Base-by-base conservation (phyloP, 1,140 invertebrate species). In the Aethina tumida region DNA sequence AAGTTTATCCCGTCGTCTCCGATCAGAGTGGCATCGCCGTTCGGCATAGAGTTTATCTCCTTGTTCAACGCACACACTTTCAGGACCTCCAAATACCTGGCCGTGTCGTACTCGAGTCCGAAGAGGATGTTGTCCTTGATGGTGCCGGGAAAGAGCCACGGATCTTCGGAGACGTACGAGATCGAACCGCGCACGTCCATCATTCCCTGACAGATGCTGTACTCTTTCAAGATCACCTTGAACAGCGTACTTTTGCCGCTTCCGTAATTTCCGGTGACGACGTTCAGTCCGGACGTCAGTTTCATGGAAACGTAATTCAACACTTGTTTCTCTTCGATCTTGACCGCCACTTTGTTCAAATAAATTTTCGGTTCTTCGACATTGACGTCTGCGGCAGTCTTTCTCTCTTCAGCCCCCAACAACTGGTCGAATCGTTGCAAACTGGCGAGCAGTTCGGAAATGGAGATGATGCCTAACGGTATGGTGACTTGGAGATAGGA, bases 1-100 rank as follows among this genome's bases (percentile, higher is more conserved):
- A 88, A 65, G 47, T 73, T 79, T 9, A 89, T 77, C 22, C 92
- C 92, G 40, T 84, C 70, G 43, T 83, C 77, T 3, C 90, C 90
- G 4, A 91, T 81, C 9, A 85, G 59, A 1, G 85, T 89, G 44
- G 73, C 64, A 53, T 90, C 87, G 10, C 80, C 75, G 43, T 71
- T 63, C 17, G 69, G 70, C 41, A 79, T 71, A 38, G 72, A 65
- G 47, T 76, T 76, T 39, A 89, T 72, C 55, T 90, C 86, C 43
- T 69, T 68, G 26, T 68, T 62, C 8, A 82, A 62, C 8, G 75
- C 73, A 46, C 76, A 79, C n/a, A 70, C 73, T 54, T 61, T 59
- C n/a, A 71, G 55, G 2, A 83, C 74, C 55, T 72, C 69, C 36
- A 69, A 66, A 52, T 86, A 87, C 29, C 70, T 70, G 8, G 70